A percentile compares a stretch with the other conserved stretches of the same genome.
Evolutionary conservation across 2,113 vertebrate species (phyloP).

Genomic region (Pluvialis apricaria): DNA sequence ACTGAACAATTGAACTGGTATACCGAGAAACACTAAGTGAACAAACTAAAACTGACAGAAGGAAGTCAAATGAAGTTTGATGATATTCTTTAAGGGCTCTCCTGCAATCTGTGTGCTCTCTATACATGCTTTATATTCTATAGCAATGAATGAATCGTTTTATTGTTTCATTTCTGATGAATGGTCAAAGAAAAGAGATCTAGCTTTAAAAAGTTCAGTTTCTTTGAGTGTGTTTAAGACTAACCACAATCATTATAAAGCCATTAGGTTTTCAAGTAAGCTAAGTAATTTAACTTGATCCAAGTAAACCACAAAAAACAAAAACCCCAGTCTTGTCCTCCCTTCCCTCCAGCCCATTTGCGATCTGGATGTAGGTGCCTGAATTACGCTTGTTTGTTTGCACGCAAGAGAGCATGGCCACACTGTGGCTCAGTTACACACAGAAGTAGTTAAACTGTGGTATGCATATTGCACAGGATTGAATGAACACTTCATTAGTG

Average conservation of each 20-base stretch:
- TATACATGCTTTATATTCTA: background rate
- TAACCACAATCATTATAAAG: background rate
- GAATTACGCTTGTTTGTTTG: background rate
- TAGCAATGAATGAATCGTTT: background rate
- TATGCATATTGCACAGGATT: background rate
- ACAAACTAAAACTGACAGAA: background rate
- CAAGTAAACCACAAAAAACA: background rate
- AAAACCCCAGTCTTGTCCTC: background rate
- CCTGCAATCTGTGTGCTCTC: background rate
- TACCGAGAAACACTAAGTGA: background rate
- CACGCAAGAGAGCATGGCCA: background rate
- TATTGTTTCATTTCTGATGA: background rate
- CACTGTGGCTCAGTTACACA: background rate
- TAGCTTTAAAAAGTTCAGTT: background rate
- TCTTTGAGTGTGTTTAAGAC: background rate
- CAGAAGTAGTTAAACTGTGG: background rate
- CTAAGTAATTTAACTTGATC: background rate
- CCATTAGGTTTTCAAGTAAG: background rate
- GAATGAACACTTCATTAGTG: background rate
- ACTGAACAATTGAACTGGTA: background rate
- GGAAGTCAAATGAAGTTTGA: background rate
- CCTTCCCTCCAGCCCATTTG: background rate
- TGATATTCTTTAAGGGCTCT: background rate
- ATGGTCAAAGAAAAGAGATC: background rate
- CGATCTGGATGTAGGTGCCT: background rate